A percentile compares a stretch with the other conserved stretches of the same genome.
Evolutionary conservation across 2,113 vertebrate species (phyloP).

Genomic region (Anser cygnoides): DNA sequence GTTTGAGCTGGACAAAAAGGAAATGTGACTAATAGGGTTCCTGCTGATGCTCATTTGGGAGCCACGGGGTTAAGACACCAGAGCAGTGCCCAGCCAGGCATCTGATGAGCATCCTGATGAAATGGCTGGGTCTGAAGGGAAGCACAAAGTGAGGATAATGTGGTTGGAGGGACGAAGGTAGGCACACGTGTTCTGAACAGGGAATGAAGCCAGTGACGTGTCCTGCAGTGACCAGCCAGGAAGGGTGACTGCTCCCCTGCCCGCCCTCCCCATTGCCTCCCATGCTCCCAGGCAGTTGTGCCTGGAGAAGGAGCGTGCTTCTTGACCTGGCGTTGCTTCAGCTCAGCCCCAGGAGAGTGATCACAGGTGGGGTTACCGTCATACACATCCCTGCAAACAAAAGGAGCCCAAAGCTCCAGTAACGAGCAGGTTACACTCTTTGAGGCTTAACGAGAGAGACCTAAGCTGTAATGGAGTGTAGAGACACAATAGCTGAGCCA

Average conservation of each 20-base stretch:
- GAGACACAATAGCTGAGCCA: neutral
- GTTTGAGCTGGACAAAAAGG: neutral
- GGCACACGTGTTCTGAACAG: neutral
- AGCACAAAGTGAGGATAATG: neutral
- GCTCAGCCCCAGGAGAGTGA: neutral
- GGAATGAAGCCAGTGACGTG: neutral
- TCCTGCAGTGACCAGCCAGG: neutral
- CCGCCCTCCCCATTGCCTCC: neutral
- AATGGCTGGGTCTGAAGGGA: neutral
- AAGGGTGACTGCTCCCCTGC: neutral
- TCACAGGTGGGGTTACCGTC: neutral
- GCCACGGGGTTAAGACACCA: neutral
- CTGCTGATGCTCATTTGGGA: neutral
- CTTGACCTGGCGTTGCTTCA: neutral
- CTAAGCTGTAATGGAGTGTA: neutral
- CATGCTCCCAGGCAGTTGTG: neutral
- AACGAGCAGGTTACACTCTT: neutral
- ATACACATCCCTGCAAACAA: neutral
- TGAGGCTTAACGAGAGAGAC: neutral
- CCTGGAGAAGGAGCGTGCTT: rapidly evolving
- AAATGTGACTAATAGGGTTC: neutral
- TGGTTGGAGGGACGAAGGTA: neutral
- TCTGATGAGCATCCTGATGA: neutral
- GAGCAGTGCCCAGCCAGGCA: neutral
- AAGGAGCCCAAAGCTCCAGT: neutral